Evolutionary conservation across 2,797 vertebrate genomes (phyloP), one percentile per base, ranked within the genome.

Genomic region (Eulemur albifrons): DNA sequence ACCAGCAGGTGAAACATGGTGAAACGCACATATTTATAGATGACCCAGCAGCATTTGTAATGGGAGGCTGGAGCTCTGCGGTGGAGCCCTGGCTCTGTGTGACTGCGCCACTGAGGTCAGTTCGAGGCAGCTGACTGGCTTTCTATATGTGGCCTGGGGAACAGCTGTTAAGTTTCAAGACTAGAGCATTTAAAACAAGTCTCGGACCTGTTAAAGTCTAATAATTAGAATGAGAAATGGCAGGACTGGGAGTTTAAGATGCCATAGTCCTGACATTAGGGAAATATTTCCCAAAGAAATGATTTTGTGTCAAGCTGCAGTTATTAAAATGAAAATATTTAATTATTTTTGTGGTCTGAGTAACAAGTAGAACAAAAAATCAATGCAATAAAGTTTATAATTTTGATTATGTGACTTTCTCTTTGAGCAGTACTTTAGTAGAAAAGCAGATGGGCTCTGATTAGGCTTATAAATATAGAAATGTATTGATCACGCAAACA

Each of bases 381-480:
- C 98, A 96, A 97, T 98, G 14, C 48, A 72, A 93, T 94, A 95
- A 97, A 96, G 88, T 96, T 98, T 97, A 94, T 98, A 97, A 97
- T 97, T 98, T 97, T 98, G 89, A 98, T 98, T 98, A 96, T 97
- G 5, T 87, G 93, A 89, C 94, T 97, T 32, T 97, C 35, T 93
- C 97, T 97, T 96, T 97, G 97, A 97, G 90, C 20, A 95, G 70
- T 93, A 94, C 93, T 98, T 97, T 96, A 98, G 65, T 84, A 97
- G 90, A 95, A 97, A 98, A 98, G 77, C 82, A 98, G 94, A 97
- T 97, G 92, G 95, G 5, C 61, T 93, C 79, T 98, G 92, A 98
- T 98, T 98, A 98, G 97, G 32, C 93, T 93, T 96, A 98, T 96
- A 98, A 98, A 98, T 98, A 98, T 76, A 98, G 98, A 98, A 98